Evolutionary conservation across 2,797 vertebrate genomes (phyloP).

Genomic region (Coreius guichenoti): DNA sequence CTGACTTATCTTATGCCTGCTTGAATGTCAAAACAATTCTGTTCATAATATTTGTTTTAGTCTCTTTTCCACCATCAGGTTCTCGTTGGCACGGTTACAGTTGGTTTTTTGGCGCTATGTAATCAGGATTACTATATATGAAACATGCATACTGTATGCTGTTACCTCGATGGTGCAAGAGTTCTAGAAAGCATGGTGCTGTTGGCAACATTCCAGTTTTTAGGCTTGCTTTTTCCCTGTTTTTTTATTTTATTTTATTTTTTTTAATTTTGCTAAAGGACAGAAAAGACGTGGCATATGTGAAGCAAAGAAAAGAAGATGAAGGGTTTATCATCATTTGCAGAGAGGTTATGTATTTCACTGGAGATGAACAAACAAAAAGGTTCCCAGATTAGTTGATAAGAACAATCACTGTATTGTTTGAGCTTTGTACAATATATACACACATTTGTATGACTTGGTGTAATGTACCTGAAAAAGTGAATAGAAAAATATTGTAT

Average conservation of each 20-base stretch:
- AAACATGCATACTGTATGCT: background rate
- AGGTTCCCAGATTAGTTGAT: background rate
- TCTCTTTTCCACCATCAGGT: background rate
- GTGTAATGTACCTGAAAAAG: background rate
- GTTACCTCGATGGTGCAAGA: background rate
- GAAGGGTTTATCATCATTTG: background rate
- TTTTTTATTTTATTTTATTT: background rate
- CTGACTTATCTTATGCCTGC: conserved; percentile 12
- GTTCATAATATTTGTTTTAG: background rate
- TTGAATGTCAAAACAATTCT: conserved; percentile 13
- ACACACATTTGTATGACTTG: background rate
- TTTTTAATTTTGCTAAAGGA: background rate
- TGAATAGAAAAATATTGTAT: background rate
- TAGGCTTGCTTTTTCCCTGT: background rate
- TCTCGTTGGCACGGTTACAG: background rate
- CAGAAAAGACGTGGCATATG: background rate
- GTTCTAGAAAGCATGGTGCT: background rate
- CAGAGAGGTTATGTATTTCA: background rate
- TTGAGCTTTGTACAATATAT: background rate
- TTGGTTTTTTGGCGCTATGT: background rate
- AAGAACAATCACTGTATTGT: background rate
- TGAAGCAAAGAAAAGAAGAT: background rate
- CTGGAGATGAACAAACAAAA: background rate
- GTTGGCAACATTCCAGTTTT: background rate
- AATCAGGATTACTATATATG: background rate